Conservation (phyloP, 2,113 vertebrate genomes). For the Rhabdomys dilectus region DNA sequence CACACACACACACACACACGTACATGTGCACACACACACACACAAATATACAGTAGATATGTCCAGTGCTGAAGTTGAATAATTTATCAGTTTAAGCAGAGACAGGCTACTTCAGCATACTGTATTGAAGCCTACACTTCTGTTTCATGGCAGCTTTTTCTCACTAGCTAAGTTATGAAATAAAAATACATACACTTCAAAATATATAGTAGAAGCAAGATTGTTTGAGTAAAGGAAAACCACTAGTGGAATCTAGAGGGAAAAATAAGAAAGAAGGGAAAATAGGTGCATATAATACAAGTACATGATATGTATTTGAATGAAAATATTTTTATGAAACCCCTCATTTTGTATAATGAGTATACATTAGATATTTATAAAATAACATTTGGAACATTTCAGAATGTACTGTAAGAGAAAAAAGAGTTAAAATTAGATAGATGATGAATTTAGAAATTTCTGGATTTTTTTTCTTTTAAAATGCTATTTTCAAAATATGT, state of each 20-base stretch:
- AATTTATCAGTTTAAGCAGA: background rate
- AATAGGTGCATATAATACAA: background rate
- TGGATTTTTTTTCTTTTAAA: background rate
- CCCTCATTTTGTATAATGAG: too few species aligned
- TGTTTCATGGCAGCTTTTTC: background rate
- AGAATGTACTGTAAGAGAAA: background rate
- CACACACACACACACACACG: background rate
- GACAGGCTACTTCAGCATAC: background rate
- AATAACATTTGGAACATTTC: background rate
- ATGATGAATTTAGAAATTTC: background rate
- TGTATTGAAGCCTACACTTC: background rate
- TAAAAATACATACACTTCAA: background rate
- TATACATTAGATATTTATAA: background rate
- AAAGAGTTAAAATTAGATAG: background rate
- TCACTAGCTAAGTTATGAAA: background rate
- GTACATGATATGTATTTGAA: background rate
- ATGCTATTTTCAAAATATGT: background rate
- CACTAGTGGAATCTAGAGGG: background rate
- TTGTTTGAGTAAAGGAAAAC: background rate
- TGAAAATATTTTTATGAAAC: background rate
- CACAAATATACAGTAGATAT: background rate
- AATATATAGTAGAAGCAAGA: background rate
- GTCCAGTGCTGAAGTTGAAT: background rate
- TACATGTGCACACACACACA: too few species aligned
- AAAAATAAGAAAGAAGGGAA: accelerated